Percentiles rank a stretch among this genome's conserved stretches.
Evolutionary conservation across 30 jellyfish, hydroid and myxozoan genomes (phyloP).

Genomic region (Pseudorhiza aurosa): DNA sequence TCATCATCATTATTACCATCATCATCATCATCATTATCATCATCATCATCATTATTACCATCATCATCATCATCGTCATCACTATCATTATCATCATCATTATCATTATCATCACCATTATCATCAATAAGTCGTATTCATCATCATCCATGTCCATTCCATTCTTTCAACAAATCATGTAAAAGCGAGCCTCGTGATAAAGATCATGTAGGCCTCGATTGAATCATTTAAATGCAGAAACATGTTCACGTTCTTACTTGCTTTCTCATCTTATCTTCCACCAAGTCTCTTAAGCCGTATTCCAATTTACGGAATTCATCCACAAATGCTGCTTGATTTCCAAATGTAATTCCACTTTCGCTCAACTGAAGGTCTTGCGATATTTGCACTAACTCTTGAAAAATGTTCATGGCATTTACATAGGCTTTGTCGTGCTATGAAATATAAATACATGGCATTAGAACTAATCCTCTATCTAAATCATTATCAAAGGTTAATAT

Average conservation of each 20-base stretch:
- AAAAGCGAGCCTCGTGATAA: no score
- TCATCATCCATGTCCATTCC: no score
- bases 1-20: slow-evolving; percentile 1
- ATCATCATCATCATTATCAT: background rate
- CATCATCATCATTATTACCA: background rate
- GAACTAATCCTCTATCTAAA: no score
- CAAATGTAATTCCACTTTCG: slow-evolving; percentile 31
- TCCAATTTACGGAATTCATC: slow-evolving; percentile 36
- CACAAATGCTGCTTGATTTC: slow-evolving; percentile 47
- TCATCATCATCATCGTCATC: background rate
- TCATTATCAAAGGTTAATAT: no score
- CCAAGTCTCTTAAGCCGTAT: slow-evolving; percentile 38
- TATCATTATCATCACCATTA: background rate
- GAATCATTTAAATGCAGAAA: no score
- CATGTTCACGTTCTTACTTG: slow-evolving; percentile 22
- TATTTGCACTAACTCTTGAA: slow-evolving; percentile 42
- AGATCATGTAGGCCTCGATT: no score
- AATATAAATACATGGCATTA: no score
- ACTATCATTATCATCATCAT: background rate
- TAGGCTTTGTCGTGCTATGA: background rate
- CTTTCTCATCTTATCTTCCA: slow-evolving; percentile 47
- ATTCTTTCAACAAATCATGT: no score
- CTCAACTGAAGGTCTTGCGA: slow-evolving; percentile 45
- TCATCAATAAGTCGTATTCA: no score
- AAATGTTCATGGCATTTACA: slow-evolving; percentile 20